Evolutionary conservation across 64 coral and sea anemone genomes (phyloP), one percentile per base, ranked within the genome.

Genomic region (Pachyseris speciosa): DNA sequence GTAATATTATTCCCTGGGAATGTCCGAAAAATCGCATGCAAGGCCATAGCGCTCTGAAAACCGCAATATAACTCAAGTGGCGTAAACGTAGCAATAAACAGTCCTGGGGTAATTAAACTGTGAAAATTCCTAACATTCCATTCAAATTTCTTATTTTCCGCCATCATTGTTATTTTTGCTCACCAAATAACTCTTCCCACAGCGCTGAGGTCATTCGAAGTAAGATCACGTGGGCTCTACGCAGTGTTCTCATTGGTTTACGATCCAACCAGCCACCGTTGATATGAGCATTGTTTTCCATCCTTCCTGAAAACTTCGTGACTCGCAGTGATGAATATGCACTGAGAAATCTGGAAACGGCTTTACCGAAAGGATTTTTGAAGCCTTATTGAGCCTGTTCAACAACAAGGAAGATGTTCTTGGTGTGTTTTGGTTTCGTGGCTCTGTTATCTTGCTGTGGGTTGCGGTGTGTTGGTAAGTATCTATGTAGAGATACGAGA

Each of bases 401-500:
- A 32, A 60, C 9, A 19, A 7, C 33, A 39, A 51, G 16, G 2
- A 13, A 80, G 31, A 80, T 80, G 76, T 2, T 15, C 34, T 24
- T 36, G 7, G 12, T 80, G 3, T 60, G 26, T 25, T 80, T 59
- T 80, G 4, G 19, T 50, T 72, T 50, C 52, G 59, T 68, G 45
- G 87, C 53, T 52, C 50, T 67, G 24, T 80, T 90, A 90, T 90
- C 61, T 67, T 31, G 33, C 48, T 79, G 87, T 51, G 87, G 87
- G 40, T 50, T 80, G 87, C 74, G 87, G 74, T 80, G 38, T 42
- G 74, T 66, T 26, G 87, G 87, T 90, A 29, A 78, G 87, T 90
- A 31, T 24, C 16, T 9, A 22, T 1, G 3, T 1, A 75, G 9
- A 28, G 33, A n/a, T 20, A 39, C 16, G 34, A 22, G 17, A 2